Percentiles rank a stretch among this genome's conserved stretches.
Evolutionary conservation across 2,113 vertebrate species (phyloP).

Genomic region (Dermatemys mawii): DNA sequence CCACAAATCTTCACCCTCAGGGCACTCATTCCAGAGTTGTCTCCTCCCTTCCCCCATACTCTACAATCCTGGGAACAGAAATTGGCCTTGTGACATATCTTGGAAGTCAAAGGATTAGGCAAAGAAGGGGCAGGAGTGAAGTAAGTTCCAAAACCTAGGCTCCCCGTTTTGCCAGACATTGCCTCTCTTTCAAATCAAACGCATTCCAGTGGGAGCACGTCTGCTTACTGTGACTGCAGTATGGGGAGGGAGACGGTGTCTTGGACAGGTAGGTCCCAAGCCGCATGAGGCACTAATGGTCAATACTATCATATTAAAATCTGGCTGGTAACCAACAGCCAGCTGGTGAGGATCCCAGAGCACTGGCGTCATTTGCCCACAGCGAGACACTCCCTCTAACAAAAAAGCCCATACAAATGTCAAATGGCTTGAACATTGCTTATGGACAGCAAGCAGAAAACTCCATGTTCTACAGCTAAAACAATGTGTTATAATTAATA

Average conservation of each 20-base stretch:
- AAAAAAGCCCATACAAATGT: neutral
- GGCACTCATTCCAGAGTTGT: neutral
- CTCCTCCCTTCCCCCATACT: neutral
- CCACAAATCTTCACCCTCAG: neutral
- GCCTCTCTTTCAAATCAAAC: neutral
- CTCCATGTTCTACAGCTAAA: neutral
- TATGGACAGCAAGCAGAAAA: neutral
- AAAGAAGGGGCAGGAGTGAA: neutral
- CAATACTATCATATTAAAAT: neutral
- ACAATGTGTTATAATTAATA: neutral
- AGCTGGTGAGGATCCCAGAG: neutral
- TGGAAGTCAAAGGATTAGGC: neutral
- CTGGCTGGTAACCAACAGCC: neutral
- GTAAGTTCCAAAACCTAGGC: neutral
- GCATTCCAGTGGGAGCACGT: fast-evolving
- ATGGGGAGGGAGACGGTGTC: neutral
- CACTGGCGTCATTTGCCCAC: neutral
- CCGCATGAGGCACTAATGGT: neutral
- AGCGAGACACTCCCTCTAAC: neutral
- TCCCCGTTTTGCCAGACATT: neutral
- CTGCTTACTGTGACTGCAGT: neutral
- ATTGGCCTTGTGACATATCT: neutral
- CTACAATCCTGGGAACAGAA: neutral
- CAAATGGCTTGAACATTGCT: neutral
- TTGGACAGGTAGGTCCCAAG: neutral